Evolutionary conservation across 2,113 vertebrate species (phyloP).

Genomic region (Hydropotes inermis): DNA sequence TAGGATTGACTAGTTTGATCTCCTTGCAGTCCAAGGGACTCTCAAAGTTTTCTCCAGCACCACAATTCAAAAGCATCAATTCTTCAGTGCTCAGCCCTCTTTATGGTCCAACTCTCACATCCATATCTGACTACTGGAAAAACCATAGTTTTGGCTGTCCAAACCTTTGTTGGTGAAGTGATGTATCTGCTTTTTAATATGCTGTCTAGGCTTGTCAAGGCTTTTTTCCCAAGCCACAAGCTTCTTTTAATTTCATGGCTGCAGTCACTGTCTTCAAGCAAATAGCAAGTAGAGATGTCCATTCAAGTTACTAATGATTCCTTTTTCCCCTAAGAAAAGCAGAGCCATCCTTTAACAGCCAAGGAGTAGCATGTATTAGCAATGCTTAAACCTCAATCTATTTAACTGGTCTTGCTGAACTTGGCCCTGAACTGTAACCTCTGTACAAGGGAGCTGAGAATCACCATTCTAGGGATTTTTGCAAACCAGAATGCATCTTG

Average conservation of each 20-base stretch:
- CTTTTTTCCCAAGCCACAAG: not conserved
- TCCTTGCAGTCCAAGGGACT: not conserved
- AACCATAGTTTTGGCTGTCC: not conserved
- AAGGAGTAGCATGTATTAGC: too few relatives aligned
- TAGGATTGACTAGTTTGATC: not conserved
- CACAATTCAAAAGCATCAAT: not conserved
- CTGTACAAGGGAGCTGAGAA: accelerated
- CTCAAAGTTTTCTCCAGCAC: not conserved
- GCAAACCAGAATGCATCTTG: accelerated
- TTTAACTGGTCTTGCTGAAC: not conserved
- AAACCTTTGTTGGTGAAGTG: accelerated
- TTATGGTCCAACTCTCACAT: not conserved
- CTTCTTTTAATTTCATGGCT: not conserved
- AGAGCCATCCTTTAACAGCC: not conserved
- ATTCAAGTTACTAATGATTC: too few relatives aligned
- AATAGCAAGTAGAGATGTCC: not conserved
- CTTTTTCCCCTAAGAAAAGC: not conserved
- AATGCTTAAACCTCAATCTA: accelerated
- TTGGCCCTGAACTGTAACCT: not conserved
- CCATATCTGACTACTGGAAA: not conserved
- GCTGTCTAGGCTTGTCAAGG: not conserved
- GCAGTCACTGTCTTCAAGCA: not conserved
- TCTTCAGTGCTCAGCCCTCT: not conserved
- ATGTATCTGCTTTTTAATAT: not conserved
- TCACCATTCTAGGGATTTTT: not conserved